These are phyloP conservation scores for Tiliqua scincoides DNA, from an alignment of 2,113 vertebrate genomes.

Conservation along the genomic window DNA sequence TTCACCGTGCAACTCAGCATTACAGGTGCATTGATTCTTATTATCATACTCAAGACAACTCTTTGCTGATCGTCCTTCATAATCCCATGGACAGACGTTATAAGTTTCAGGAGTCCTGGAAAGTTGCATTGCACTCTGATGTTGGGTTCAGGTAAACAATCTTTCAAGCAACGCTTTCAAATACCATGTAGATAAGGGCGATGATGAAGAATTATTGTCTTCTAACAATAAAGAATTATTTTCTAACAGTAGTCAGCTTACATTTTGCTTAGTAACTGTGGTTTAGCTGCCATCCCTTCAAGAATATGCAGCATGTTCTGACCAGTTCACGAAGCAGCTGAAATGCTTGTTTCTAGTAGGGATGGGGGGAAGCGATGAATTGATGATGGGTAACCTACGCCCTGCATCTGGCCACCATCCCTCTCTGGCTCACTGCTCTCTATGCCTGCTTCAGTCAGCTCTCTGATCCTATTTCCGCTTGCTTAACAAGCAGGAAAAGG, in stretches of 20 bases:
- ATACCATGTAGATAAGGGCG: neutral
- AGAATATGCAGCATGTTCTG: neutral
- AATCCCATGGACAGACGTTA: conserved; percentile 84
- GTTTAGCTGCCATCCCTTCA: neutral
- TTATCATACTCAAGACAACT: conserved; percentile 80
- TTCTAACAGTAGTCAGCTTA: no score
- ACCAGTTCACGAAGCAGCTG: no score
- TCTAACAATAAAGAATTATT: no score
- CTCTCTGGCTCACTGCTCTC: no score
- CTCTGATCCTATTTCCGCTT: no score
- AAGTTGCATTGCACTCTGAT: conserved; percentile 84
- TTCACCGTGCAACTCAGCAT: conserved; percentile 79
- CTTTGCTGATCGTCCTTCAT: conserved; percentile 86
- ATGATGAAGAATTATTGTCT: neutral
- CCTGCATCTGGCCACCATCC: no score
- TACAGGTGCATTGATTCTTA: conserved; percentile 86
- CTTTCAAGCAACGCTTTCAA: neutral
- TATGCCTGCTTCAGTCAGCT: no score
- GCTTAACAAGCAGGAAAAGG: no score
- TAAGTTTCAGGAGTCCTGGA: conserved; percentile 83
- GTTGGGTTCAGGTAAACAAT: conserved; percentile 89
- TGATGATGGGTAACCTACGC: no score
- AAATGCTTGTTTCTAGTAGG: no score
- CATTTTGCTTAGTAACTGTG: neutral
- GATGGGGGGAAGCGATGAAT: no score